These are phyloP conservation scores for Pagrus major DNA, from an alignment of 2,113 vertebrate species.

Conservation along the genomic window DNA sequence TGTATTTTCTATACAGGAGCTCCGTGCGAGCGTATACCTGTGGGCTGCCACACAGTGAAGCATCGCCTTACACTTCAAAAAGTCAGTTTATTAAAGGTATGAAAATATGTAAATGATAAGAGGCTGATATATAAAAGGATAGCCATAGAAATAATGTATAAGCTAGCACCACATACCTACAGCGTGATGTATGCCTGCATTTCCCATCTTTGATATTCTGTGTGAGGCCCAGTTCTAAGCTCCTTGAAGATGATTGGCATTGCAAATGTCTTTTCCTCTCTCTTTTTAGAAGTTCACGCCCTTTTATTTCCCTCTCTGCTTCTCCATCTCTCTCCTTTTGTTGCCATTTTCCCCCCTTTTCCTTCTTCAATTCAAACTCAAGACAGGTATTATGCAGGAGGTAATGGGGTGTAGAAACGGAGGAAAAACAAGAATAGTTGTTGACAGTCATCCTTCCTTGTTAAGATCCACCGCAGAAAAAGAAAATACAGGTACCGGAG, in stretches of 20 bases:
- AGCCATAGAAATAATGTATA: constrained; percentile 70
- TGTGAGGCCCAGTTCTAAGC: constrained; percentile 64
- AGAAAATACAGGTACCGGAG: constrained; percentile 22
- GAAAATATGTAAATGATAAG: constrained; percentile 69
- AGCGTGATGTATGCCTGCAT: constrained; percentile 57
- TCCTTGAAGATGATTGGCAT: constrained; percentile 76
- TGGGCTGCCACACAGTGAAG: constrained; percentile 17
- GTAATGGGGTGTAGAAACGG: constrained; percentile 55
- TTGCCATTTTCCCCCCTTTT: constrained; percentile 49
- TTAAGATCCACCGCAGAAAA: constrained; percentile 47
- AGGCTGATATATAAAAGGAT: constrained; percentile 64
- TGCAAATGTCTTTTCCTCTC: constrained; percentile 54
- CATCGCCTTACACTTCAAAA: constrained; percentile 43
- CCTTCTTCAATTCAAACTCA: constrained; percentile 52
- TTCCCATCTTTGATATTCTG: constrained; percentile 71
- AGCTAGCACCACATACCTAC: constrained; percentile 46
- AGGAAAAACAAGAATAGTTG: constrained; percentile 34
- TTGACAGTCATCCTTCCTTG: constrained; percentile 54
- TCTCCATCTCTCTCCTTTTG: constrained; percentile 52
- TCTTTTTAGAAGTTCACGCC: constrained; percentile 46
- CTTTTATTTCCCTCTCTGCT: constrained; percentile 39
- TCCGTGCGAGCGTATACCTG: neutral
- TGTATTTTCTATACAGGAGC: constrained; percentile 43
- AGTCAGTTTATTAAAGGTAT: constrained; percentile 68
- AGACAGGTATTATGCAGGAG: constrained; percentile 65